Percentiles rank a stretch among this genome's conserved stretches.
Evolutionary conservation across 2,797 vertebrate species (phyloP).

Genomic region (Oceanodroma leucorhoa): DNA sequence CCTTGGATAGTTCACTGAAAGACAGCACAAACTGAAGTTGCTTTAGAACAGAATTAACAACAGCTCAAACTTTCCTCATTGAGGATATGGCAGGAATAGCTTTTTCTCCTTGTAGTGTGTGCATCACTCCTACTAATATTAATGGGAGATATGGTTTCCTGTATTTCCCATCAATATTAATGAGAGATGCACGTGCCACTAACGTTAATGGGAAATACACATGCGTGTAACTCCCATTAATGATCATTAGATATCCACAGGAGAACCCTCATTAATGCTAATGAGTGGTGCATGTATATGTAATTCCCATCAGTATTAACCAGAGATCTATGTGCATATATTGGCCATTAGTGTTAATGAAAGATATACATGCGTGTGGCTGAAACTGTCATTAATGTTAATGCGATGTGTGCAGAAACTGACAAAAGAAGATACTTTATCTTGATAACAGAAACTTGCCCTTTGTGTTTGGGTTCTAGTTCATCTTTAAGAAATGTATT

Average conservation of each 20-base stretch:
- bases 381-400: neutral
- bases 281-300: neutral
- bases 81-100: neutral
- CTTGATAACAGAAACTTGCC: neutral
- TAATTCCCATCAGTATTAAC: neutral
- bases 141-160: neutral
- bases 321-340: neutral
- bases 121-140: neutral
- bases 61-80: neutral
- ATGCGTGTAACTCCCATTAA: constrained; percentile 11
- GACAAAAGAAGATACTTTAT: neutral
- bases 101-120: neutral
- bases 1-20: neutral
- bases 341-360: constrained; percentile 16
- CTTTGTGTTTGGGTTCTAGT: neutral
- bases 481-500: neutral
- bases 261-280: constrained; percentile 48
- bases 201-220: constrained; percentile 8
- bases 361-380: neutral
- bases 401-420: neutral
- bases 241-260: constrained; percentile 28
- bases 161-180: neutral
- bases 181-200: neutral
- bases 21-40: neutral
- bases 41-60: neutral